Percentiles rank a stretch among this genome's conserved stretches.
phyloP scores from a whole-genome alignment of 92 coral and sea anemone species.

The Porites cylindrica region DNA sequence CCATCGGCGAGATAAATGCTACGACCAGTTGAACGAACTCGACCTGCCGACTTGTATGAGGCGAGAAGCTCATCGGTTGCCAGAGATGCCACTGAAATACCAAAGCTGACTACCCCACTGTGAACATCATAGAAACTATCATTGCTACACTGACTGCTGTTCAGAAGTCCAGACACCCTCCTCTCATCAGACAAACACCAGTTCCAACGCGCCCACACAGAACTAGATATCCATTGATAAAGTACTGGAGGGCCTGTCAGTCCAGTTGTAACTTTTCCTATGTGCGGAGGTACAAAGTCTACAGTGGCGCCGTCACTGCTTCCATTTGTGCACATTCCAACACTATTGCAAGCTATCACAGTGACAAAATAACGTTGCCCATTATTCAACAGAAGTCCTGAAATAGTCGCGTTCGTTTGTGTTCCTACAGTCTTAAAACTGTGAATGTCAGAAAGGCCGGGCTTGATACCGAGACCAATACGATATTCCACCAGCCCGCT shows the following conservation, averaged over 20 bases:
- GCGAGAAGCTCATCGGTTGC: constrained; percentile 59
- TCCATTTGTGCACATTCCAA: constrained; percentile 91
- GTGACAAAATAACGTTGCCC: constrained; percentile 86
- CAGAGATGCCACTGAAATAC: constrained; percentile 83
- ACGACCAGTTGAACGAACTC: constrained; percentile 83
- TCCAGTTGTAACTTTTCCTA: constrained; percentile 87
- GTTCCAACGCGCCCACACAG: constrained; percentile 99
- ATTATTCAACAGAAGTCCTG: constrained; percentile 77
- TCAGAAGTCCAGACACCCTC: constrained; percentile 38
- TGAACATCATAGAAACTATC: constrained; percentile 87
- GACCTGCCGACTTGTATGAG: constrained; percentile 74
- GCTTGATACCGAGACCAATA: constrained; percentile 86
- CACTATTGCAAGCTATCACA: constrained; percentile 93
- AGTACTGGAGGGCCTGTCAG: constrained; percentile 77
- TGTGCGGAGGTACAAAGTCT: constrained; percentile 91
- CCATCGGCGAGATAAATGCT: constrained; percentile 86
- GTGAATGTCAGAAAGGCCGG: constrained; percentile 74
- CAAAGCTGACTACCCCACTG: constrained; percentile 85
- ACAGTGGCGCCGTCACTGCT: constrained; percentile 96
- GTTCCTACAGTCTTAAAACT: constrained; percentile 68
- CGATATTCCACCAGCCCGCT: constrained; percentile 88
- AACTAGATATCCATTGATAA: constrained; percentile 89
- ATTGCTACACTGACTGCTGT: constrained; percentile 60
- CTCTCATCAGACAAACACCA: constrained; percentile 92
- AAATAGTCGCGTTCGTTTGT: constrained; percentile 66